phyloP scores from a whole-genome alignment of 2,888 invertebrate species.

The Mythimna pallens region DNA sequence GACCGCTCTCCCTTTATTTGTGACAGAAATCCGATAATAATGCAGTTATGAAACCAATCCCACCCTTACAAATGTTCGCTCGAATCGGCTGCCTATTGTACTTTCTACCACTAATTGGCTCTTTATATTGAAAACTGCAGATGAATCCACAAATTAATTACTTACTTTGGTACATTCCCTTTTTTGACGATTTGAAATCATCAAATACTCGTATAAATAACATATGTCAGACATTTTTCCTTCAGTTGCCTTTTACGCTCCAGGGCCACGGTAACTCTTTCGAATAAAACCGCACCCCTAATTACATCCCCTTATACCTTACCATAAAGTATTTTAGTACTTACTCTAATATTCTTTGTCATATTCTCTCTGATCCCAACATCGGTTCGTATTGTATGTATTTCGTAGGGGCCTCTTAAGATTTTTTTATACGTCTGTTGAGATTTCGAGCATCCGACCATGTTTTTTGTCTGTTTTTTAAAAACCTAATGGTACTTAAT shows the following conservation, averaged over 20 bases:
- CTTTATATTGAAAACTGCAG: constrained; percentile 3
- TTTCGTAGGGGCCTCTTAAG: too few species aligned
- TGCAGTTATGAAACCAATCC: constrained; percentile 9
- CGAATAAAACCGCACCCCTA: too few species aligned
- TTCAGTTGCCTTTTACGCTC: too few species aligned
- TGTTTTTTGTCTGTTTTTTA: constrained; percentile 28
- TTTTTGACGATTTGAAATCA: too few species aligned
- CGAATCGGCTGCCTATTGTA: constrained; percentile 7
- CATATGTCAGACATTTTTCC: too few species aligned
- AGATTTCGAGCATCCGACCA: neutral
- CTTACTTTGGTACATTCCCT: too few species aligned
- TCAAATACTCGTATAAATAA: too few species aligned
- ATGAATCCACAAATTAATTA: neutral
- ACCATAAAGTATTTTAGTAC: too few species aligned
- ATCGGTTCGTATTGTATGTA: neutral
- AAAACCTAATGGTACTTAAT: constrained; percentile 25
- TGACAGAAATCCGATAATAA: constrained; percentile 39
- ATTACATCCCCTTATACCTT: too few species aligned
- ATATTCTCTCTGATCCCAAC: neutral
- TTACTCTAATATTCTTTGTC: neutral
- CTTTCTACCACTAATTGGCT: constrained; percentile 5
- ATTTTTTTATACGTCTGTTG: constrained; percentile 25
- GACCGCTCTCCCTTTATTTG: neutral
- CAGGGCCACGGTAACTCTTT: too few species aligned
- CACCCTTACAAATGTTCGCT: constrained; percentile 2